Percentiles rank a stretch among this genome's conserved stretches.
phyloP scores from a whole-genome alignment of 2,113 vertebrate species.

The Reinhardtius hippoglossoides region DNA sequence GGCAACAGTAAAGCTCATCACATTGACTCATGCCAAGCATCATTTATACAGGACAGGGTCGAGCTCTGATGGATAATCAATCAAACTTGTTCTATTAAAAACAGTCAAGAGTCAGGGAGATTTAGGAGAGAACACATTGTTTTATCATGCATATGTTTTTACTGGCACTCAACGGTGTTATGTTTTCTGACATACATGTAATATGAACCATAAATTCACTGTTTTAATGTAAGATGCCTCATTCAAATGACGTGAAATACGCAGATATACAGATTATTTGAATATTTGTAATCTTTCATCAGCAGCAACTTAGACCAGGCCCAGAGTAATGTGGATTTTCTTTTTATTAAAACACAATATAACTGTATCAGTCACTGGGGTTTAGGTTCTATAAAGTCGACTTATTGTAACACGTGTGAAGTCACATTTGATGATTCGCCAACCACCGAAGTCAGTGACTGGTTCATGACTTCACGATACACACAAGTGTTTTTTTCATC shows the following conservation, averaged over 20 bases:
- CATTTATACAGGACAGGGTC: constrained; percentile 7
- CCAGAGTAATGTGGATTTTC: background rate
- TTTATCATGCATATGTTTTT: constrained; percentile 12
- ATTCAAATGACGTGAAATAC: constrained; percentile 11
- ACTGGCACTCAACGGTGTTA: background rate
- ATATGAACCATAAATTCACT: constrained; percentile 34
- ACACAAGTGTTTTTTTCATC: background rate
- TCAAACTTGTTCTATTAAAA: background rate
- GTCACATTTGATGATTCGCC: background rate
- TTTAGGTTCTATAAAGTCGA: background rate
- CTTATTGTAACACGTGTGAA: background rate
- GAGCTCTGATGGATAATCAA: constrained; percentile 20
- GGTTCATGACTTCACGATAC: background rate
- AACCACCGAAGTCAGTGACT: background rate
- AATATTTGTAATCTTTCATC: constrained; percentile 35
- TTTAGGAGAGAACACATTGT: background rate
- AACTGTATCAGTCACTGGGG: background rate
- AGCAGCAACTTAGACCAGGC: background rate
- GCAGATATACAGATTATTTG: constrained; percentile 37
- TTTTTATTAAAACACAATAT: constrained; percentile 13
- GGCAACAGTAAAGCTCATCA: constrained; percentile 44
- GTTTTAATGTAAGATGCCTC: background rate
- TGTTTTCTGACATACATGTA: constrained; percentile 9
- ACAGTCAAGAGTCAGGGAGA: background rate
- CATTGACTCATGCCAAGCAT: constrained; percentile 39